Evolutionary conservation across 2,888 invertebrate genomes (phyloP).

Genomic region (Alviniconcha strummeri): DNA sequence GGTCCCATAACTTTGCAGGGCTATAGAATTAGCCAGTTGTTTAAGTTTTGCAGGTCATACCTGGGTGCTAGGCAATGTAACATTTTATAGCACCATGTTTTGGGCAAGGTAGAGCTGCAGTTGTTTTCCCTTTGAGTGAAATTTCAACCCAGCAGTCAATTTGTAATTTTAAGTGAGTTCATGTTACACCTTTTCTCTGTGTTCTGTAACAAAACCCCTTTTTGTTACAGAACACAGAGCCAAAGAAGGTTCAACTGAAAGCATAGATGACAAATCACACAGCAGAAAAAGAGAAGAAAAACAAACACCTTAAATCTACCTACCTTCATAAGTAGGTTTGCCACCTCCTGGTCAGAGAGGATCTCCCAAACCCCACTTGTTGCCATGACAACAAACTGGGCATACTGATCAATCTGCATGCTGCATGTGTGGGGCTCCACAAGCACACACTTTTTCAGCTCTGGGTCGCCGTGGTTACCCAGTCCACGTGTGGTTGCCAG

Average conservation of each 20-base stretch:
- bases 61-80: no score
- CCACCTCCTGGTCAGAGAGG: slow-evolving; percentile 67
- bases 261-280: not conserved
- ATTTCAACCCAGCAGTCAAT: no score
- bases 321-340: slow-evolving; percentile 64
- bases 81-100: no score
- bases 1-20: no score
- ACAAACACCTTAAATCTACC: not conserved
- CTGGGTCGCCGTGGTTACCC: slow-evolving; percentile 72
- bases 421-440: slow-evolving; percentile 62
- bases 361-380: slow-evolving; percentile 71
- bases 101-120: no score
- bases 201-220: no score
- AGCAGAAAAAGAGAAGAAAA: not conserved
- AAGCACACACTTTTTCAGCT: slow-evolving; percentile 64
- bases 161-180: no score
- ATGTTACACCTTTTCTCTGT: no score
- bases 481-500: slow-evolving; percentile 69
- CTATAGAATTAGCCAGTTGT: no score
- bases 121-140: no score
- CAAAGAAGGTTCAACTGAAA: not conserved
- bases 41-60: no score
- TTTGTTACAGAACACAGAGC: no score
- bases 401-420: slow-evolving; percentile 67
- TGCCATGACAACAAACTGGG: slow-evolving; percentile 69